A percentile compares a stretch with the other conserved stretches of the same genome.
These are phyloP conservation scores for Drosophila hawaiiensis DNA, from an alignment of 2,888 invertebrate species.

Conservation along the genomic window DNA sequence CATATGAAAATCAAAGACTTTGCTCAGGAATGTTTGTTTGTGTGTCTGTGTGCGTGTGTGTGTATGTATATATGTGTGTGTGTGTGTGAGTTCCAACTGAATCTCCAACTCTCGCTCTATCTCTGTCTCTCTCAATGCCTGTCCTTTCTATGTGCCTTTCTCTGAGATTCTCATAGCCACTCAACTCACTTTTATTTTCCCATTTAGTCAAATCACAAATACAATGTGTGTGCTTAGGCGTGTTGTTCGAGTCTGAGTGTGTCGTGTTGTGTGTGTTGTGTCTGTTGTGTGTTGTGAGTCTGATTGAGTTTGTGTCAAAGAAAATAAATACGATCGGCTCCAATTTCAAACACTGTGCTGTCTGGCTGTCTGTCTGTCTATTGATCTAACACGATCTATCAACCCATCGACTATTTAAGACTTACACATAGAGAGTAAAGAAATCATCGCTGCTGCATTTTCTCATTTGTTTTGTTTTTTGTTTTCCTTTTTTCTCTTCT, in stretches of 20 bases:
- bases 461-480: slow-evolving; percentile 10
- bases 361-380: slow-evolving; percentile 16
- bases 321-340: slow-evolving; percentile 61
- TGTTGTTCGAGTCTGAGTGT: slow-evolving; percentile 24
- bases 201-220: slow-evolving; percentile 67
- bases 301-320: slow-evolving; percentile 36
- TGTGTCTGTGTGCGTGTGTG: slow-evolving; percentile 27
- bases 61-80: slow-evolving; percentile 28
- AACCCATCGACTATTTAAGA: slow-evolving; percentile 47
- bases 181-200: slow-evolving; percentile 39
- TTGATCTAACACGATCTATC: slow-evolving; percentile 24
- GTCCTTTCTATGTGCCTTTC: slow-evolving; percentile 12
- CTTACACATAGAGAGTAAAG: slow-evolving; percentile 54
- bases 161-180: slow-evolving; percentile 44
- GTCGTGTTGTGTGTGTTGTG: background rate
- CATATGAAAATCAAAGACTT: slow-evolving; percentile 66
- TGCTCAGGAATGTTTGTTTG: slow-evolving; percentile 68
- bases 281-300: slow-evolving; percentile 20
- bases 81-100: slow-evolving; percentile 18
- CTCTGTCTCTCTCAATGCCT: slow-evolving; percentile 9
- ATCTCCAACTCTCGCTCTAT: slow-evolving; percentile 7
- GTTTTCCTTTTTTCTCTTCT: slow-evolving; percentile 21
- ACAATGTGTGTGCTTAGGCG: slow-evolving; percentile 50
- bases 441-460: slow-evolving; percentile 52
- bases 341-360: slow-evolving; percentile 45